Percentiles rank a stretch among this genome's conserved stretches.
These are phyloP conservation scores for Battus philenor DNA, from an alignment of 1,140 invertebrate genomes.

Conservation along the genomic window DNA sequence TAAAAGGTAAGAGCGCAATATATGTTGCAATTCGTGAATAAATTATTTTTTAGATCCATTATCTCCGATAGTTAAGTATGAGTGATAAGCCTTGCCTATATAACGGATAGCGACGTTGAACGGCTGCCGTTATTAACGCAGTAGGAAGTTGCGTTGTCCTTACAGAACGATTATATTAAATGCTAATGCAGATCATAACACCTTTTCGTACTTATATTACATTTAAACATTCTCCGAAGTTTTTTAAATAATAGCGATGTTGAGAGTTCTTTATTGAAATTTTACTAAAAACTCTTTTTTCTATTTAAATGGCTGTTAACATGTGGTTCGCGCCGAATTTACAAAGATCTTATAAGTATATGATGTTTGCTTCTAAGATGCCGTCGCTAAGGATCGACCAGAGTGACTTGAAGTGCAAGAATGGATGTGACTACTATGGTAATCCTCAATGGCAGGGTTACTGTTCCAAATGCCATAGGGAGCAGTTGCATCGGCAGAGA, in stretches of 20 bases:
- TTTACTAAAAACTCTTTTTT: no score
- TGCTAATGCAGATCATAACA: no score
- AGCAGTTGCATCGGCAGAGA: conserved; percentile 81
- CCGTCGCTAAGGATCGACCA: conserved; percentile 87
- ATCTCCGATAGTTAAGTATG: conserved; percentile 44
- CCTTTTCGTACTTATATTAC: no score
- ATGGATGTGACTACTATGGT: conserved; percentile 97
- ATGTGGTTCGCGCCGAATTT: conserved; percentile 71
- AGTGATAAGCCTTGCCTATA: conserved; percentile 63
- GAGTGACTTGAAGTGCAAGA: conserved; percentile 94
- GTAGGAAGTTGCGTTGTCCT: conserved; percentile 39
- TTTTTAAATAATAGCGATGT: no score
- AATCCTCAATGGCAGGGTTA: conserved; percentile 97
- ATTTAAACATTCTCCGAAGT: no score
- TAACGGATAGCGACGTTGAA: conserved; percentile 57
- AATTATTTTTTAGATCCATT: conserved; percentile 21
- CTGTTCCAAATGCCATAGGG: conserved; percentile 94
- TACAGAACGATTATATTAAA: no score
- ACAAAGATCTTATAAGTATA: conserved; percentile 73
- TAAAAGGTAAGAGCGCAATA: conserved; percentile 8
- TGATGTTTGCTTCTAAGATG: conserved; percentile 84
- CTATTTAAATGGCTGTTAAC: conserved; percentile 17
- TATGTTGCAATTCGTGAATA: conserved; percentile 2
- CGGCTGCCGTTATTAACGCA: conserved; percentile 42
- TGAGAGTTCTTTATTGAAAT: no score